Evolutionary conservation across 2,113 vertebrate species (phyloP).

Genomic region (Chaenocephalus aceratus): DNA sequence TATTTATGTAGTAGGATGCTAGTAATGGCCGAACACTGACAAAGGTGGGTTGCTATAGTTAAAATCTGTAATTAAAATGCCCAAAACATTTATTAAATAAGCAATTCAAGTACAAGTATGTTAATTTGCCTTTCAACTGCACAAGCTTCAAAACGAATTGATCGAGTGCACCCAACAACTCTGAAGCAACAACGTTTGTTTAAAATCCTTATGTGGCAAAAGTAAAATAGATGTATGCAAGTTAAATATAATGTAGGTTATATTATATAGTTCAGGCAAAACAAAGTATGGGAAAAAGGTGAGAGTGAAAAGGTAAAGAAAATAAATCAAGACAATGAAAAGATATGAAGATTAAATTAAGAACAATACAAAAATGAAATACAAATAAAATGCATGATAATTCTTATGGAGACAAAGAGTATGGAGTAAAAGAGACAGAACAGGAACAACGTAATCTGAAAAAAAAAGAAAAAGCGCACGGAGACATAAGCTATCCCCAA

Average conservation of each 20-base stretch:
- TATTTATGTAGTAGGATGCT: background rate
- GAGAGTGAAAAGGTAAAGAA: background rate
- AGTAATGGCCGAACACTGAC: background rate
- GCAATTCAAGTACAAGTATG: too few species aligned
- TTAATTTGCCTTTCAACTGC: background rate
- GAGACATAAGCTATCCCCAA: slow-evolving; percentile 89
- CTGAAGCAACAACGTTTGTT: background rate
- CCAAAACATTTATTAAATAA: too few species aligned
- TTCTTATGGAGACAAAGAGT: slow-evolving; percentile 24
- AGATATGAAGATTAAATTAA: slow-evolving; percentile 25
- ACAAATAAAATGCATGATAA: background rate
- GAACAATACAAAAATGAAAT: background rate
- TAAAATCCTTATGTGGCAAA: background rate
- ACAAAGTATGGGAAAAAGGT: background rate
- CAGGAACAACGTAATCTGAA: slow-evolving; percentile 84
- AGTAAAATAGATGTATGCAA: background rate
- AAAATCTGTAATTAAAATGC: background rate
- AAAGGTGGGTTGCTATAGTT: background rate
- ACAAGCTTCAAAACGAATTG: background rate
- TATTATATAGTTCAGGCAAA: background rate
- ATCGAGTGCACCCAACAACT: background rate
- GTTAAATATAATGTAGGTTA: background rate
- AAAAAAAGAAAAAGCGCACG: slow-evolving; percentile 74
- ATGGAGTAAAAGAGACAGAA: slow-evolving; percentile 27
- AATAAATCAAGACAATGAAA: slow-evolving; percentile 18